Base-by-base conservation (phyloP, 2,797 vertebrate genomes). In the Otus scops region DNA sequence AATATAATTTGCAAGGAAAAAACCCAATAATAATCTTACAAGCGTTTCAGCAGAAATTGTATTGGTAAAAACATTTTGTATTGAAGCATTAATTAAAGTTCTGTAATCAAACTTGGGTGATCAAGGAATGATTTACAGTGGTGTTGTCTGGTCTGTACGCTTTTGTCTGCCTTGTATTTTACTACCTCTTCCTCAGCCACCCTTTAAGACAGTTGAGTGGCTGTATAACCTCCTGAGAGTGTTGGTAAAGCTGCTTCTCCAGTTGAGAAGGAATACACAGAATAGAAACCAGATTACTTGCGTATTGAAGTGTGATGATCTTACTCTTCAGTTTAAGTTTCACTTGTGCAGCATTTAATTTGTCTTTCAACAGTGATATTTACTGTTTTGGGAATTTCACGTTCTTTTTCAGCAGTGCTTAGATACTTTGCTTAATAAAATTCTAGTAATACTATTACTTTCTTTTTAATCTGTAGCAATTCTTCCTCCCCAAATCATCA, bases 401-500 rank as follows among this genome's bases (percentile, higher is more conserved):
- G 12, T 50, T 88, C 11, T 12, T 70, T 60, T 91, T 68, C 23
- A 84, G 10, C 41, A 48, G 27, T 20, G 10, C 17, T 43, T 50
- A 36, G 85, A 24, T 82, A 54, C 61, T 82, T 85, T 85, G 20
- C 17, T 23, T 74, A 47, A 27, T 60, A 15, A 28, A 70, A 60
- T 41, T 67, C 5, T 74, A 77, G 7, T 94, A 94, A 92, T 91
- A 10, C 7, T 23, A 27, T 7, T 20, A 39, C 53, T 11, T 74
- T 61, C 30, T 64, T 39, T 43, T 28, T 65, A 61, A 54, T 73
- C 95, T 85, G 8, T 71, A 99, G 99, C 97, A 99, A 99, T 97
- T 99, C 99, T 60, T 99, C 99, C 78, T 99, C 99, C 93, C 99
- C 99, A 92, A 99, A 99, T 98, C 99, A 99, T 97, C 99, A 99